phyloP scores from a whole-genome alignment of 2,113 vertebrate genomes.

The Hemibagrus wyckioides region DNA sequence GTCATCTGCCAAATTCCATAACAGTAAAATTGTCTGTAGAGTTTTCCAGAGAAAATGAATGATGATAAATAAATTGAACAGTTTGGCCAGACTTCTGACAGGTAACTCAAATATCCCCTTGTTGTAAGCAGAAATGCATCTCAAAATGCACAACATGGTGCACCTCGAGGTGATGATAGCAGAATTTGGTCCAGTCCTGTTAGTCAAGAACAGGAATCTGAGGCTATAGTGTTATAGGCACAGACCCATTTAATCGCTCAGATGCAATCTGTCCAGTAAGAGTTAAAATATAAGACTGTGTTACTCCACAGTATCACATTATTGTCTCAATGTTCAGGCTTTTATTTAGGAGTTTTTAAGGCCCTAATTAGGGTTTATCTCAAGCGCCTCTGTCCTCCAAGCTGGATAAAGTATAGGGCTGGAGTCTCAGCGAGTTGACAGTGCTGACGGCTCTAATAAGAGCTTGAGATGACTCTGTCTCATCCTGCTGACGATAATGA shows the following conservation, averaged over 20 bases:
- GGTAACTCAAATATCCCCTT: neutral
- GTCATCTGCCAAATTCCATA: too few relatives aligned
- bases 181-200: neutral
- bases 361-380: constrained; percentile 34
- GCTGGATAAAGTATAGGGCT: constrained; percentile 41
- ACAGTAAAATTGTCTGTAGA: too few relatives aligned
- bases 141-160: neutral
- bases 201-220: neutral
- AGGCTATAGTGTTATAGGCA: neutral
- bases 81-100: neutral
- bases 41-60: too few relatives aligned
- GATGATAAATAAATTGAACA: too few relatives aligned
- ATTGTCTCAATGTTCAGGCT: neutral
- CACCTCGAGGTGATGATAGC: neutral
- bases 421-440: constrained; percentile 40
- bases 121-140: neutral
- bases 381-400: neutral
- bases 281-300: neutral
- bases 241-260: neutral
- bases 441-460: constrained; percentile 60
- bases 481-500: constrained; percentile 51
- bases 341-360: constrained; percentile 9
- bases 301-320: neutral
- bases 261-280: neutral
- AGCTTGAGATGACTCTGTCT: constrained; percentile 23